Evolutionary conservation across 2,113 vertebrate species (phyloP).

Genomic region (Zosterops pallidus): DNA sequence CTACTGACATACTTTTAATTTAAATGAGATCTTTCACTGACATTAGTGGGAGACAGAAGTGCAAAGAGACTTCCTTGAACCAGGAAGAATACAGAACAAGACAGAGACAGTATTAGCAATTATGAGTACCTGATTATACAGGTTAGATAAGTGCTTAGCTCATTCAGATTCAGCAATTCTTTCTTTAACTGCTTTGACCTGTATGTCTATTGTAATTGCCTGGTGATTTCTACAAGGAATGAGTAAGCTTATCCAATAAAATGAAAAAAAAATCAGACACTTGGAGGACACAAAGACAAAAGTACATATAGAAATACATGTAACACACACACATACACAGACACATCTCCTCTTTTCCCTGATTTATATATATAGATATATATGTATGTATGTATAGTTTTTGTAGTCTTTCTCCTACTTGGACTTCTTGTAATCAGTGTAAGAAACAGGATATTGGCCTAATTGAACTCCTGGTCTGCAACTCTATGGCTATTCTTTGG

Average conservation of each 20-base stretch:
- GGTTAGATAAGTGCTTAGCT: background rate
- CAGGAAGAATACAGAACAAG: background rate
- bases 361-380: too few species aligned
- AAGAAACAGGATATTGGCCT: background rate
- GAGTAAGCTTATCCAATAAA: background rate
- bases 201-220: background rate
- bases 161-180: background rate
- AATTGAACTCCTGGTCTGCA: background rate
- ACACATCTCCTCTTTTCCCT: too few species aligned
- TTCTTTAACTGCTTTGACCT: background rate
- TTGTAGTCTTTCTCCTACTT: background rate
- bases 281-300: background rate
- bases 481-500: background rate
- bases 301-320: background rate
- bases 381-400: background rate
- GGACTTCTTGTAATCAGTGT: background rate
- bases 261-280: background rate
- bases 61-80: background rate
- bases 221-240: background rate
- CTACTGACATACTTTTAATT: background rate
- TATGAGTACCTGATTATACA: background rate
- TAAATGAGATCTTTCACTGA: background rate
- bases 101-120: background rate
- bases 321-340: background rate
- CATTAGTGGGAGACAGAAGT: background rate